phyloP scores from a whole-genome alignment of 2,797 vertebrate species.

The Sebastes aleutianus region DNA sequence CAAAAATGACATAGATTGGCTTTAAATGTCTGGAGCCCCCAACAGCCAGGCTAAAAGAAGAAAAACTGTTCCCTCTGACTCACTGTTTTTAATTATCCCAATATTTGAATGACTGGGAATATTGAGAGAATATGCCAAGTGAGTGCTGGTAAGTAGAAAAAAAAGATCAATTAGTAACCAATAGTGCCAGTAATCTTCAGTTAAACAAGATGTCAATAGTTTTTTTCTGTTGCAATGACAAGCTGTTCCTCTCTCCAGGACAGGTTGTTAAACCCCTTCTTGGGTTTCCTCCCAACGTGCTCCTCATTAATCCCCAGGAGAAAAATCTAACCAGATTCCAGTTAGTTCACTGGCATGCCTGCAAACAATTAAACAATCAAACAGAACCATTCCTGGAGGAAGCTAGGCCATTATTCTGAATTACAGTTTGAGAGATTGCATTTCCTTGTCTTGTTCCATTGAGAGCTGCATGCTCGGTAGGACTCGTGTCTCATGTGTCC shows the following conservation, averaged over 20 bases:
- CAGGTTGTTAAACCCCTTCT: slow-evolving; percentile 10
- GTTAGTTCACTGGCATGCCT: slow-evolving; percentile 66
- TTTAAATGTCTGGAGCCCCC: background rate
- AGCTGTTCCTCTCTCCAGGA: background rate
- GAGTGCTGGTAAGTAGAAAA: background rate
- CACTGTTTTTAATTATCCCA: background rate
- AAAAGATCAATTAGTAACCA: background rate
- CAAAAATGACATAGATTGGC: background rate
- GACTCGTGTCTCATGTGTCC: slow-evolving; percentile 59
- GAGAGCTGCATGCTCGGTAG: slow-evolving; percentile 26
- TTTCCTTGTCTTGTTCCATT: slow-evolving; percentile 63
- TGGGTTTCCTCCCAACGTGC: slow-evolving; percentile 47
- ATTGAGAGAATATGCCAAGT: background rate
- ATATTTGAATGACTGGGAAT: background rate
- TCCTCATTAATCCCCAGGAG: slow-evolving; percentile 50
- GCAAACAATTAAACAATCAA: slow-evolving; percentile 79
- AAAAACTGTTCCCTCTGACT: too few species aligned
- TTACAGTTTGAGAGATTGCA: slow-evolving; percentile 65
- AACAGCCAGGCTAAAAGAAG: background rate
- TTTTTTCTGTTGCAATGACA: background rate
- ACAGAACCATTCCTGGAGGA: slow-evolving; percentile 65
- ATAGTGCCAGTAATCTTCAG: background rate
- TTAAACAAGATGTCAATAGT: slow-evolving; percentile 2
- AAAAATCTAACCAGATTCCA: slow-evolving; percentile 55
- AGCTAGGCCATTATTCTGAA: slow-evolving; percentile 69